These are phyloP conservation scores for Chloebia gouldiae DNA, from an alignment of 2,113 vertebrate genomes.

Conservation along the genomic window DNA sequence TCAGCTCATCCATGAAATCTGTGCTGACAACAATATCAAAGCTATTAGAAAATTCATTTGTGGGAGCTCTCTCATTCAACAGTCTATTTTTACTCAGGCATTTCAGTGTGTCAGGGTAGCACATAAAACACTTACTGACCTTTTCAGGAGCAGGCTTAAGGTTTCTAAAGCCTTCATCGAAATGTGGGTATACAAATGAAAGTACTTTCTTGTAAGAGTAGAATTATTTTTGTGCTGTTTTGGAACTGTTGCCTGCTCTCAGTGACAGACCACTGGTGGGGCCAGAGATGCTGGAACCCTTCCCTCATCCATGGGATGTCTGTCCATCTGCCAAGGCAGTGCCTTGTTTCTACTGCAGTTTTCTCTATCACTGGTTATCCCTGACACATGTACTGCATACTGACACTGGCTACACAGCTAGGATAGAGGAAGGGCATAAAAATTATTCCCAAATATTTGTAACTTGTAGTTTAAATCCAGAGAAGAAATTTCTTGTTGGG, in stretches of 20 bases:
- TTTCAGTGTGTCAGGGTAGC: neutral
- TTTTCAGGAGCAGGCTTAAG: neutral
- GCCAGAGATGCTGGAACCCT: neutral
- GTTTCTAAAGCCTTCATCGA: neutral
- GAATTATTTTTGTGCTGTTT: neutral
- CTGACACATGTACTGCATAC: neutral
- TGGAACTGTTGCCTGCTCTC: neutral
- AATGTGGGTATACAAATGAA: neutral
- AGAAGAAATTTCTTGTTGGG: neutral
- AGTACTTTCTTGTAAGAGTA: neutral
- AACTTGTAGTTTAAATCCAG: neutral
- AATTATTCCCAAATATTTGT: neutral
- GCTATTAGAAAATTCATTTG: constrained; percentile 18
- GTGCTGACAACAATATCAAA: constrained; percentile 47
- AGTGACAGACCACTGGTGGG: neutral
- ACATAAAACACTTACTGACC: neutral
- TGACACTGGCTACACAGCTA: neutral
- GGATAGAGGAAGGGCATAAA: neutral
- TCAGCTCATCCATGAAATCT: constrained; percentile 49
- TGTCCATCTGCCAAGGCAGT: neutral
- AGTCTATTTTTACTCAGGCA: constrained; percentile 11
- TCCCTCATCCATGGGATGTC: neutral
- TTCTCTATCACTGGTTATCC: neutral
- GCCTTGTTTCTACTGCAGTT: neutral
- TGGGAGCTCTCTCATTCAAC: constrained; percentile 5